Base-by-base conservation (phyloP, 2,113 vertebrate genomes). In the Tachuris rubrigastra region DNA sequence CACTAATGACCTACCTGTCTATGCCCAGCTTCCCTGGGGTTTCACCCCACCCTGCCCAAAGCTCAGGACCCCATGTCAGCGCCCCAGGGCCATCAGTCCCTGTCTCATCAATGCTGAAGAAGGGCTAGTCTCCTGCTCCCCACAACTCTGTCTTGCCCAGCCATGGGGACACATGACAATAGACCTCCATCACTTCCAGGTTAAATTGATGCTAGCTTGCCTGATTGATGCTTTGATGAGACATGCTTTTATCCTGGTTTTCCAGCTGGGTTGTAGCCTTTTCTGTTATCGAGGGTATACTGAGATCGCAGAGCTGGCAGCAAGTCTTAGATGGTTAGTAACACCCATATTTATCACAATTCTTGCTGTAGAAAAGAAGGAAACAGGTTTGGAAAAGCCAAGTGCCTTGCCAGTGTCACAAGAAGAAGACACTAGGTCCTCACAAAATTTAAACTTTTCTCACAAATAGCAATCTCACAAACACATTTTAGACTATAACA, bases 41-140 rank as follows among this genome's bases (percentile, higher is more conserved):
- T 89, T 85, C 7, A 2, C 0, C 5, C 3, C 4, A 8, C 10
- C 16, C 5, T 53, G 10, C 10, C 23, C 35, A 28, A 8, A 35
- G 28, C 28, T 6, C 41, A 59, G n/a, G 14, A 49, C 22, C 23
- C 17, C 21, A 14, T 24, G 14, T 31, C n/a, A 63, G 6, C 3
- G 8, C 3, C 5, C 10, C 3, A 1, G 11, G 3, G 7, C 24
- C 6, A 1, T 41, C 62, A 46, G 7, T 12, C 17, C 22, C 30
- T 68, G 17, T 9, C 6, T 28, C 47, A 74, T 12, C 0, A 0
- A 10, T 11, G 16, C 21, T 21, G n/a, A 33, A 39, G 11, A 16
- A 31, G 52, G 14, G 21, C 73, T 68, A 22, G 7, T 65, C 27
- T 63, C 52, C 35, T 89, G 46, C 7, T 69, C 21, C 20, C 17